phyloP scores from a whole-genome alignment of 2,888 invertebrate genomes.

The Heliconius aoede region DNA sequence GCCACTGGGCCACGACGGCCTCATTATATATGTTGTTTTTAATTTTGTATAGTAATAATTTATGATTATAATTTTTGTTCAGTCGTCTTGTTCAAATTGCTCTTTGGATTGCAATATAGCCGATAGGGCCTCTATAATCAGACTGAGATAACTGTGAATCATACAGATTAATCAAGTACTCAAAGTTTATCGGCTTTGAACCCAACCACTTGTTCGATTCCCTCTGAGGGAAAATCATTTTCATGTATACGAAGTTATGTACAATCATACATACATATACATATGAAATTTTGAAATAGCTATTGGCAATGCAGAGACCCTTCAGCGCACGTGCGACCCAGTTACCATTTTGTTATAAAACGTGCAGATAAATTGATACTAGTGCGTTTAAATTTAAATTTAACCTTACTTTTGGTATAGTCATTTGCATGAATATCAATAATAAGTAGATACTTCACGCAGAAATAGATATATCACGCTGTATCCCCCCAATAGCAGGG shows the following conservation, averaged over 20 bases:
- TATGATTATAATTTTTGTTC: too few relatives aligned
- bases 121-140: not conserved
- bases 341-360: slow-evolving; percentile 46
- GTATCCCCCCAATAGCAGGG: too few relatives aligned
- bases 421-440: not conserved
- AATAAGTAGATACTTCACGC: not conserved
- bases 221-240: not conserved
- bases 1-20: too few relatives aligned
- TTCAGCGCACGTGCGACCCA: slow-evolving; percentile 59
- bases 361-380: slow-evolving; percentile 55
- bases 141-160: not conserved
- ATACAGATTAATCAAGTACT: not conserved
- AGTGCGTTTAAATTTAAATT: slow-evolving; percentile 29
- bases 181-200: not conserved
- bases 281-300: slow-evolving; percentile 42
- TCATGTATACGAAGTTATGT: not conserved
- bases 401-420: not conserved
- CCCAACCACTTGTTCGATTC: not conserved
- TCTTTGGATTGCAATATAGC: not conserved
- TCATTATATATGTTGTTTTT: too few relatives aligned
- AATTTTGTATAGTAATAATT: too few relatives aligned
- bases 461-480: too few relatives aligned
- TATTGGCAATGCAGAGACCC: slow-evolving; percentile 57
- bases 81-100: not conserved
- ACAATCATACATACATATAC: not conserved